A percentile compares a stretch with the other conserved stretches of the same genome.
Evolutionary conservation across 1,140 invertebrate genomes (phyloP).

Genomic region (Platyura marginata): DNA sequence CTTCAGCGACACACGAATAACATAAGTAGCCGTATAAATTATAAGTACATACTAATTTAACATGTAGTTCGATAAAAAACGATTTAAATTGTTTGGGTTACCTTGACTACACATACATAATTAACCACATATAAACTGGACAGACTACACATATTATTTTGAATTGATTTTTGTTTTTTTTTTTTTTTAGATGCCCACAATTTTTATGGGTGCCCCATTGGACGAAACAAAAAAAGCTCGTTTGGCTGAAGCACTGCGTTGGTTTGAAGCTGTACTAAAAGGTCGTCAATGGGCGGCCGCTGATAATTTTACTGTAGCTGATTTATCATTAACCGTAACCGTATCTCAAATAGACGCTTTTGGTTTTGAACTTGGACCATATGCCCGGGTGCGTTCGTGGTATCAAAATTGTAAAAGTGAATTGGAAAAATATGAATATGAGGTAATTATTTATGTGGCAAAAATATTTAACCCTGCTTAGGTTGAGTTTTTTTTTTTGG

Average conservation of each 20-base stretch:
- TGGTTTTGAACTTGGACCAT: constrained; percentile 15
- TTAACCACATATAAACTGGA: too few relatives aligned
- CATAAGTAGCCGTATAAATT: too few relatives aligned
- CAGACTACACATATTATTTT: too few relatives aligned
- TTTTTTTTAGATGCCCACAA: constrained; percentile 26
- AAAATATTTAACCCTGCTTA: neutral
- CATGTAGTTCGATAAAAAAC: too few relatives aligned
- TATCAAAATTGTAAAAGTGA: constrained; percentile 17
- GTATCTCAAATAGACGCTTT: constrained; percentile 23
- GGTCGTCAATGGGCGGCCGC: constrained; percentile 17
- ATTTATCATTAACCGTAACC: constrained; percentile 24
- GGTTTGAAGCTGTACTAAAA: constrained; percentile 17
- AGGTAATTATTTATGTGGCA: constrained; percentile 6
- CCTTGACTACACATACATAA: too few relatives aligned
- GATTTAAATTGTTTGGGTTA: too few relatives aligned
- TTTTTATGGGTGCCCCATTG: constrained; percentile 18
- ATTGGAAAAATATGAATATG: constrained; percentile 18
- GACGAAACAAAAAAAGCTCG: constrained; percentile 29
- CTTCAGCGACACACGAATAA: too few relatives aligned
- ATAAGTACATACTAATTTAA: too few relatives aligned
- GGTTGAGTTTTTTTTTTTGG: neutral
- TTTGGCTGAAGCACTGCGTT: constrained; percentile 20
- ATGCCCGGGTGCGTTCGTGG: constrained; percentile 14
- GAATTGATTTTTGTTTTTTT: too few relatives aligned
- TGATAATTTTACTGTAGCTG: constrained; percentile 35